These are phyloP conservation scores for Metaphire vulgaris DNA, from an alignment of 1,140 invertebrate species.

Conservation along the genomic window DNA sequence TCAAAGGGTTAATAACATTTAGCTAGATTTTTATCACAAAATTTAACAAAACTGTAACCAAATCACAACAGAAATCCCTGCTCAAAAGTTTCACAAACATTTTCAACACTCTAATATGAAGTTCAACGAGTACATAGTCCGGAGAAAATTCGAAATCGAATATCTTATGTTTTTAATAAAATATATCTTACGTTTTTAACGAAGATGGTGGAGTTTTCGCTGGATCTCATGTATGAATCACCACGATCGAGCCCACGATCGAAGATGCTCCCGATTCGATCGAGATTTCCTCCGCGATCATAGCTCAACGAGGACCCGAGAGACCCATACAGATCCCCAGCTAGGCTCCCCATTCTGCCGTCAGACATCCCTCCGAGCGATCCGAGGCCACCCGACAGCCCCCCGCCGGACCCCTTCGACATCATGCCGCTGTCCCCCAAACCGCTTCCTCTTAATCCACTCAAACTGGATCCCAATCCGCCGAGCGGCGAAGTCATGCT, in stretches of 20 bases:
- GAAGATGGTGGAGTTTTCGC: slow-evolving; percentile 57
- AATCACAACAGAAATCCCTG: no score
- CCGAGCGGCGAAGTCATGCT: slow-evolving; percentile 10
- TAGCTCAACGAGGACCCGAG: not conserved
- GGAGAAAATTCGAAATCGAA: no score
- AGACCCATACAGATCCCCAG: not conserved
- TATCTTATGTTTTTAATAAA: no score
- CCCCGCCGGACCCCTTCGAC: slow-evolving; percentile 19
- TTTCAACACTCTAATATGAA: no score
- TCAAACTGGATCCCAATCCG: slow-evolving; percentile 1
- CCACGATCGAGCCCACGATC: not conserved
- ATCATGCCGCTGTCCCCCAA: no score
- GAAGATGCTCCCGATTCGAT: not conserved
- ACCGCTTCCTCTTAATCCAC: not conserved
- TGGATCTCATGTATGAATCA: slow-evolving; percentile 1
- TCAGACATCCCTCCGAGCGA: slow-evolving; percentile 18
- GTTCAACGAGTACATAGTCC: no score
- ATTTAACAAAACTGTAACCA: no score
- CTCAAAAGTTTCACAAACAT: no score
- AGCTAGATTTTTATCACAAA: no score
- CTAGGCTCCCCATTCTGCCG: not conserved
- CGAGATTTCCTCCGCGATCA: not conserved
- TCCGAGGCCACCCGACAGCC: slow-evolving; percentile 25
- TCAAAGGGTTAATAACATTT: no score
- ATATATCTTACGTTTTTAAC: slow-evolving; percentile 71